A percentile compares a stretch with the other conserved stretches of the same genome.
Conservation (phyloP, 2,888 invertebrate species). For the Romanomermis culicivorax region DNA sequence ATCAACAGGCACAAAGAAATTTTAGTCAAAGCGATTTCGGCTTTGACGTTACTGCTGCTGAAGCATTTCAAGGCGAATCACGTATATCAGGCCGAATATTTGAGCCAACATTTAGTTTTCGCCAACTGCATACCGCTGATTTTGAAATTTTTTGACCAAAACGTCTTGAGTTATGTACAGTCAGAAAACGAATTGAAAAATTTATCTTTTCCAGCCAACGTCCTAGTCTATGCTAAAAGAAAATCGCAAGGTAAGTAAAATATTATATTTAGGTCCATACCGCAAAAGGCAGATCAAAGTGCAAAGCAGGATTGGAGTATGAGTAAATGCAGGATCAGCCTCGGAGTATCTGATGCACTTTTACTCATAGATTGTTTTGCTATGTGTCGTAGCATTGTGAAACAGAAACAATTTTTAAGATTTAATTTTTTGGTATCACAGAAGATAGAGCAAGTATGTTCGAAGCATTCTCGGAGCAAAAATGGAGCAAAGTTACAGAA, state of each 20-base stretch:
- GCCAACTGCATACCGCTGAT: constrained; percentile 96
- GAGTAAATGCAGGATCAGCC: too few relatives aligned
- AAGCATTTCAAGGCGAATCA: constrained; percentile 96
- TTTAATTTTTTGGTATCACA: too few relatives aligned
- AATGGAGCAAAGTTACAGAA: too few relatives aligned
- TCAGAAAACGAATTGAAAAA: constrained; percentile 50
- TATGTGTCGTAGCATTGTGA: too few relatives aligned
- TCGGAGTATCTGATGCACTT: too few relatives aligned
- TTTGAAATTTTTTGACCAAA: constrained; percentile 94
- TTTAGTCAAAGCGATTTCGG: constrained; percentile 82
- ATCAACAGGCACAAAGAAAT: constrained; percentile 86
- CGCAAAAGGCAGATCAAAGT: too few relatives aligned
- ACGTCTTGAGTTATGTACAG: constrained; percentile 76
- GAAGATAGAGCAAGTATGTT: too few relatives aligned
- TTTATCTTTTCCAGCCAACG: constrained; percentile 22
- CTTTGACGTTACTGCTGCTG: constrained; percentile 62
- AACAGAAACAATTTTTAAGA: too few relatives aligned
- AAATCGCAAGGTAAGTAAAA: background rate
- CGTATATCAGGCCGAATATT: constrained; percentile 94
- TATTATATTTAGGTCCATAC: too few relatives aligned
- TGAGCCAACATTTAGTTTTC: constrained; percentile 93
- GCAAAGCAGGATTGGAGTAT: too few relatives aligned
- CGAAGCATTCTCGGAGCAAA: too few relatives aligned
- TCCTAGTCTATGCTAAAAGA: constrained; percentile 18
- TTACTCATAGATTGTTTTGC: too few relatives aligned